Conservation (phyloP, 2,797 vertebrate genomes). For the Cossypha dichroa region DNA sequence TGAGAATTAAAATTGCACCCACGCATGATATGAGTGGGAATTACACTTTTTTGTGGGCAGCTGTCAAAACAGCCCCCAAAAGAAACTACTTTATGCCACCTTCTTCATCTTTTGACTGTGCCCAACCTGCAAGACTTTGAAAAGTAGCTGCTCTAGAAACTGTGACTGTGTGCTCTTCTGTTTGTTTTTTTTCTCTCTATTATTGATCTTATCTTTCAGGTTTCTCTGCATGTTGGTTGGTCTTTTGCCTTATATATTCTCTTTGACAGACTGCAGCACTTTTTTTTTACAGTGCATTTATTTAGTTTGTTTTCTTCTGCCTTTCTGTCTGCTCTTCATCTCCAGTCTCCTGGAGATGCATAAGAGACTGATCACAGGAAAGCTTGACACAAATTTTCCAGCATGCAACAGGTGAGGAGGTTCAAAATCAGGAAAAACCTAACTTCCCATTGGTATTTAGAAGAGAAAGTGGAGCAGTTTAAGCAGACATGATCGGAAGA, state of each 20-base stretch:
- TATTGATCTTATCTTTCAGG: background rate
- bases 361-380: background rate
- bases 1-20: background rate
- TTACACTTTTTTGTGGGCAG: background rate
- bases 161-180: background rate
- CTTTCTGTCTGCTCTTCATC: background rate
- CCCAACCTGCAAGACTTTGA: background rate
- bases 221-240: background rate
- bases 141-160: background rate
- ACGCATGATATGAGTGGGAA: background rate
- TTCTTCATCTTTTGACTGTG: background rate
- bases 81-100: background rate
- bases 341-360: background rate
- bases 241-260: background rate
- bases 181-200: background rate
- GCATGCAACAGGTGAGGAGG: background rate
- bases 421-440: background rate
- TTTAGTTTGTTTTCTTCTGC: constrained; percentile 17
- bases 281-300: background rate
- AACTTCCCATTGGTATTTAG: background rate
- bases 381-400: constrained; percentile 8
- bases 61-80: background rate
- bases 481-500: constrained; percentile 35
- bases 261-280: background rate
- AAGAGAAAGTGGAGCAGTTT: background rate